Evolutionary conservation across 2,113 vertebrate genomes (phyloP).

Genomic region (Elaphurus davidianus): DNA sequence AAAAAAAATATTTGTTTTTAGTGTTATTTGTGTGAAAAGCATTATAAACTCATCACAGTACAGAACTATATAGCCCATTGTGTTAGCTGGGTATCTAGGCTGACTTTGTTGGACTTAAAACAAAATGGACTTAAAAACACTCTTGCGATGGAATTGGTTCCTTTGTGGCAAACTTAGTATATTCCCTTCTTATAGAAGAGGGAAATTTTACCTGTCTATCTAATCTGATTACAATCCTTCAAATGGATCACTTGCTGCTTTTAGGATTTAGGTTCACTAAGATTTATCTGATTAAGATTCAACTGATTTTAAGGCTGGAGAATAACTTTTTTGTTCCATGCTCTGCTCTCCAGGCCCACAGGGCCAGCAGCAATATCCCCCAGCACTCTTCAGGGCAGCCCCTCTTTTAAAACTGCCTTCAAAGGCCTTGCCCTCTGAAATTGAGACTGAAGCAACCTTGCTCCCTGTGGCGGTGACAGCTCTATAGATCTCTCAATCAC

Average conservation of each 20-base stretch:
- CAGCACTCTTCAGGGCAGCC: accelerated
- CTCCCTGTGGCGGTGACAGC: neutral
- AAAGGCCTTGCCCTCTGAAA: neutral
- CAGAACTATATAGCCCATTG: neutral
- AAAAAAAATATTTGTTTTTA: neutral
- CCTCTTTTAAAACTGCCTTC: neutral
- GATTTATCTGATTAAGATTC: neutral
- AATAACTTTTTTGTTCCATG: neutral
- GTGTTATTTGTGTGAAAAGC: neutral
- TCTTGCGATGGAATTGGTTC: neutral
- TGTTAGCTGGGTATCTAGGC: neutral
- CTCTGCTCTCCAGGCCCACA: neutral
- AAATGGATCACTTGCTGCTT: neutral
- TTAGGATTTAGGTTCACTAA: neutral
- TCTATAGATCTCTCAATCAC: neutral
- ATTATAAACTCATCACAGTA: neutral
- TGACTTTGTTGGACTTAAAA: neutral
- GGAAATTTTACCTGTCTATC: neutral
- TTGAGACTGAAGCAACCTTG: neutral
- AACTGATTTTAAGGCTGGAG: neutral
- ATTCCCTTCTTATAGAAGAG: neutral
- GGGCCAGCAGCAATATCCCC: no score
- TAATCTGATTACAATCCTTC: neutral
- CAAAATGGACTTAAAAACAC: neutral
- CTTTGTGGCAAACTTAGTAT: neutral